phyloP scores from a whole-genome alignment of 2,113 vertebrate genomes.

The Gavialis gangeticus region DNA sequence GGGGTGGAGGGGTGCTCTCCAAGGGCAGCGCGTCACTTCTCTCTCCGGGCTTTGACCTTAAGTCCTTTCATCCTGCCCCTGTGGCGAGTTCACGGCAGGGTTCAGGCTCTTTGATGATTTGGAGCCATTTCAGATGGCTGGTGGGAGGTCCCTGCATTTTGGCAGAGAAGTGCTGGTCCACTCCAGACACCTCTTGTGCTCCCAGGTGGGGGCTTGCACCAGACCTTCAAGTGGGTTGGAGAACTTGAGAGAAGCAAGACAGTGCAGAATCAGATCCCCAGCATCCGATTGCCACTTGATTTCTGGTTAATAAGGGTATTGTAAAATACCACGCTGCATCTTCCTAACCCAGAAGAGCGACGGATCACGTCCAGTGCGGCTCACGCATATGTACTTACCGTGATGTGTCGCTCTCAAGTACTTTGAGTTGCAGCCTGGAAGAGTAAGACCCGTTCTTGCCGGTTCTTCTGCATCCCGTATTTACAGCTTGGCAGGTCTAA shows the following conservation, averaged over 20 bases:
- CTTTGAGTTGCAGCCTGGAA: background rate
- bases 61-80: background rate
- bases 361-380: too few relatives aligned
- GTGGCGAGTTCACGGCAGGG: background rate
- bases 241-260: background rate
- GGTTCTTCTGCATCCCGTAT: background rate
- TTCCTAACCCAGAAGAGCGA: background rate
- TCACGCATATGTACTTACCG: background rate
- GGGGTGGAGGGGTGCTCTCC: background rate
- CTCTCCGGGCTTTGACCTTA: too few relatives aligned
- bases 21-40: background rate
- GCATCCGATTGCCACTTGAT: background rate
- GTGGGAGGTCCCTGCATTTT: too few relatives aligned
- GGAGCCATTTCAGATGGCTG: background rate
- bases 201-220: accelerated
- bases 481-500: accelerated
- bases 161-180: background rate
- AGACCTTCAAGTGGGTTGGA: background rate
- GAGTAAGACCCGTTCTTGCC: background rate
- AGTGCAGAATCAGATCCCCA: background rate
- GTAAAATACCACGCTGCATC: too few relatives aligned
- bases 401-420: background rate
- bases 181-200: background rate
- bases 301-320: background rate
- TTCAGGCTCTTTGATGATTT: background rate